Base-by-base conservation (phyloP, 37 sponge, comb jelly and placozoan genomes). In the Beroe forskalii region DNA sequence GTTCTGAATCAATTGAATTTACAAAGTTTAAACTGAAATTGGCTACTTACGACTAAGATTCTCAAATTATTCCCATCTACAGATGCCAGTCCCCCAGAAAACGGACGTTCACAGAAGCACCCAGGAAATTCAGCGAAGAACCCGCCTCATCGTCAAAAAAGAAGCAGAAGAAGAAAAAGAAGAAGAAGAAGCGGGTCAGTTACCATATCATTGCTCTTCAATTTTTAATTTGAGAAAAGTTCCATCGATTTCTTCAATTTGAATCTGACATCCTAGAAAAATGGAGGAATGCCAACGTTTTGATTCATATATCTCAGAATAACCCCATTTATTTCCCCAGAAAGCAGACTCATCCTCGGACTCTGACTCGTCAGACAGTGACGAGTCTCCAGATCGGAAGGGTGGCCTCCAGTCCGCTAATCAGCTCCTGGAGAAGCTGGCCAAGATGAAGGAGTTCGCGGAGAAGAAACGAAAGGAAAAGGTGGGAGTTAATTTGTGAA, bases 351-450 rank as follows among this genome's bases (percentile, higher is more conserved):
- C 66, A 3, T 63, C 66, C 66, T 63, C 66, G 3, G 75, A 72
- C 20, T 72, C 75, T 17, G 37, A 32, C 20, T 32, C 40, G 39
- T 72, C 75, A 37, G 75, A 72, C 22, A 72, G 75, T 30, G 75
- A 72, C 40, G 40, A 32, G 37, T 72, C 75, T 33, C 75, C 75
- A 30, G 75, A 72, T 3, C 23, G 75, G 35, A 72, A 72, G 30
- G 75, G 75, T 8, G 75, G 75, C 8, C 75, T 72, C 23, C 75
- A 72, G 35, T 38, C 75, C 2, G 75, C 75, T 22, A 72, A 72
- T 33, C 40, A 72, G 35, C 75, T 72, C 14, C 75, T 72, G 75
- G 75, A 72, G 75, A 72, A 72, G 39, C 75, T 72, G 32, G 75
- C 75, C 4, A 72, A 72, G 30, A 72, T 72, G 75, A 72, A 72